Conservation (phyloP, 2,797 vertebrate genomes). For the Centropyge bicolor region DNA sequence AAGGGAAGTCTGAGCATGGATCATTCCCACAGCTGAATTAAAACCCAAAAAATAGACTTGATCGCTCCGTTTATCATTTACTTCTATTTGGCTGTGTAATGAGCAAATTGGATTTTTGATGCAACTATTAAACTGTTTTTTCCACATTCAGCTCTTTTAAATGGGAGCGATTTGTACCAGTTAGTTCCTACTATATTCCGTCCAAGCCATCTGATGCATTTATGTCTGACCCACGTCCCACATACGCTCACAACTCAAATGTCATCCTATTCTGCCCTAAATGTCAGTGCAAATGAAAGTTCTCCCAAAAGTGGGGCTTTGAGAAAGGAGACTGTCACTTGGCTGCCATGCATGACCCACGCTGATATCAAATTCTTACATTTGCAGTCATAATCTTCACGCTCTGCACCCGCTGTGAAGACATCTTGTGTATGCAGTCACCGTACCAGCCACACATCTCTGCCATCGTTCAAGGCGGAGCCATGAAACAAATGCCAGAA, state of each 20-base stretch:
- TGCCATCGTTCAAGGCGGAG: not conserved
- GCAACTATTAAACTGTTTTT: not conserved
- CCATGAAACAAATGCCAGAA: conserved; percentile 27
- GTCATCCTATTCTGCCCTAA: conserved; percentile 75
- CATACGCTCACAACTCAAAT: conserved; percentile 69
- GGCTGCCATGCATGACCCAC: conserved; percentile 22
- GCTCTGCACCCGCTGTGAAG: conserved; percentile 22
- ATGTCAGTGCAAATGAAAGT: conserved; percentile 75
- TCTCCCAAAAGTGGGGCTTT: conserved; percentile 47
- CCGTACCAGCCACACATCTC: conserved; percentile 2
- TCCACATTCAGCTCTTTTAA: not conserved
- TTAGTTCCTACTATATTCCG: conserved; percentile 25
- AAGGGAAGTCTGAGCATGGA: conserved; percentile 38
- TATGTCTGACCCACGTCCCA: conserved; percentile 47
- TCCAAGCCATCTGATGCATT: conserved; percentile 48
- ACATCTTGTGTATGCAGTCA: conserved; percentile 22
- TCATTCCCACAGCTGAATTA: conserved; percentile 32
- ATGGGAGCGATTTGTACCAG: not conserved
- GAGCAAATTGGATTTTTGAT: conserved; percentile 16
- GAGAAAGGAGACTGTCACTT: conserved; percentile 52
- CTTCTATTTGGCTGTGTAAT: conserved; percentile 13
- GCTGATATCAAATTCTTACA: conserved; percentile 29
- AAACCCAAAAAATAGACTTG: conserved; percentile 36
- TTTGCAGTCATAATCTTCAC: conserved; percentile 28
- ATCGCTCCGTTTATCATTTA: conserved; percentile 21